Conservation (phyloP, 2,113 vertebrate genomes). For the Alosa alosa region DNA sequence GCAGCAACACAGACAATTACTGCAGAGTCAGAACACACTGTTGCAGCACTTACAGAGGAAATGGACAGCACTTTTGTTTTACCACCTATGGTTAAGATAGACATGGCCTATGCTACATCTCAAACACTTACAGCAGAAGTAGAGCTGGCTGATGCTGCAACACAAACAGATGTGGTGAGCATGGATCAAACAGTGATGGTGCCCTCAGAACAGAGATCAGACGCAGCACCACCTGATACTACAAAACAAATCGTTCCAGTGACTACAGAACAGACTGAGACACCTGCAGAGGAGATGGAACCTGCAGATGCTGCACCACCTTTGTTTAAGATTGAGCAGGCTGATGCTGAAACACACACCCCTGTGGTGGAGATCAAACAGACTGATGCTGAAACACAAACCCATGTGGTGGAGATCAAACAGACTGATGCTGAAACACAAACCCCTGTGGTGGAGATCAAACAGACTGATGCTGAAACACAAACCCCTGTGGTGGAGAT, state of each 20-base stretch:
- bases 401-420: neutral
- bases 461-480: neutral
- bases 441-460: neutral
- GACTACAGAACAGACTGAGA: no score
- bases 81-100: neutral
- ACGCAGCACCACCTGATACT: no score
- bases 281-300: no score
- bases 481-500: neutral
- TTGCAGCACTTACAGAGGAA: neutral
- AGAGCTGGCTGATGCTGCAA: no score
- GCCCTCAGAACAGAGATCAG: neutral
- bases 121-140: neutral
- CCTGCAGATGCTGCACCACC: neutral
- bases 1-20: neutral
- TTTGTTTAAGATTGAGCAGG: neutral
- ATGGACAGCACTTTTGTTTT: neutral
- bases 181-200: neutral
- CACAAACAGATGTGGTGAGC: no score
- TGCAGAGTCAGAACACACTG: neutral
- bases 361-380: neutral
- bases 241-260: no score
- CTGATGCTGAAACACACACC: neutral
- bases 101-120: neutral
- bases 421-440: neutral
- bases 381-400: neutral